Evolutionary conservation across 2,113 vertebrate genomes (phyloP).

Genomic region (Numida meleagris): DNA sequence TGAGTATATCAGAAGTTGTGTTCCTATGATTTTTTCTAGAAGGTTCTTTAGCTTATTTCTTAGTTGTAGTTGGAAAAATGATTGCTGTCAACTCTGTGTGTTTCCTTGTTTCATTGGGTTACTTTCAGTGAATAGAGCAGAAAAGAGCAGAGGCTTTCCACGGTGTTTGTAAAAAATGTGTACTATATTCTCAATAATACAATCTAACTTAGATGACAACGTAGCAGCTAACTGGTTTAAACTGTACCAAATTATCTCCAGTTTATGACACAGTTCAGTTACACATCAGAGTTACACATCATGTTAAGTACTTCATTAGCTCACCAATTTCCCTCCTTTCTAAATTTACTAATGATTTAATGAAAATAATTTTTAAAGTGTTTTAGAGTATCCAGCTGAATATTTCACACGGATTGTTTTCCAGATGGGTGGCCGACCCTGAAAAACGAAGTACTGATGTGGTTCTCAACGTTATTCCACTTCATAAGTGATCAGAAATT

Average conservation of each 20-base stretch:
- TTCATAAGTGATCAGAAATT: background rate
- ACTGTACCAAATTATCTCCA: background rate
- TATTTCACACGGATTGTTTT: background rate
- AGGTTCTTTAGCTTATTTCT: background rate
- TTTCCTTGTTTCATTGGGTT: background rate
- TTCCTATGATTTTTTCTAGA: background rate
- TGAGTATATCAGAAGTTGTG: background rate
- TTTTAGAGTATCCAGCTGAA: background rate
- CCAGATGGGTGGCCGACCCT: background rate
- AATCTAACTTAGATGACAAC: background rate
- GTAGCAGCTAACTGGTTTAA: background rate
- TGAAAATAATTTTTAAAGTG: constrained; percentile 1
- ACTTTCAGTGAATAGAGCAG: background rate
- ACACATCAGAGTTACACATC: background rate
- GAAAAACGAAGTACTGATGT: background rate
- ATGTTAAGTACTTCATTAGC: background rate
- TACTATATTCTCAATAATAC: background rate
- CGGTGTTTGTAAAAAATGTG: background rate
- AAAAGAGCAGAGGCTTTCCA: background rate
- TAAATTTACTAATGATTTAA: background rate
- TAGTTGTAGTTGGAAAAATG: background rate
- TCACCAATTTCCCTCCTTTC: background rate
- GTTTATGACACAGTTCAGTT: background rate
- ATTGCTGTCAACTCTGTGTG: background rate
- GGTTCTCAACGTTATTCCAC: background rate